Evolutionary conservation across 2,888 invertebrate species (phyloP).

Genomic region (Drosophila nr. medialis): DNA sequence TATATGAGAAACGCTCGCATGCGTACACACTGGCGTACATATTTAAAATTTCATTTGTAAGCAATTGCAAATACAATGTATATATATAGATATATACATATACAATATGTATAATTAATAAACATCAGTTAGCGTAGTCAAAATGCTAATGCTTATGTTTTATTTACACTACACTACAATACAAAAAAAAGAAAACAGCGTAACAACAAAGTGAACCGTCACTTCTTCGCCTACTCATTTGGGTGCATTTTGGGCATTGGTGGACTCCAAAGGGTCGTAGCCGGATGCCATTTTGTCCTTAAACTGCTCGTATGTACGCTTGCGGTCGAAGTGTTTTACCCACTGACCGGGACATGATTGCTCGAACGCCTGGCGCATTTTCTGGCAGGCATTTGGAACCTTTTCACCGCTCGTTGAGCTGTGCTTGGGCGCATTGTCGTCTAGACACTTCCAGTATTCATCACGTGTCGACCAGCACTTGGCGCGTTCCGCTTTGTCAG

Average conservation of each 20-base stretch:
- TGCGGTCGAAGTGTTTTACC: constrained; percentile 97
- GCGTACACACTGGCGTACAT: constrained; percentile 1
- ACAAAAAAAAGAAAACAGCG: constrained; percentile 47
- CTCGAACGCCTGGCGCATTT: constrained; percentile 91
- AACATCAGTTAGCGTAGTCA: constrained; percentile 13
- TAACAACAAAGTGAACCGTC: constrained; percentile 31
- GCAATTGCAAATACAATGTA: background rate
- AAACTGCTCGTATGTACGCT: constrained; percentile 93
- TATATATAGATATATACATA: background rate
- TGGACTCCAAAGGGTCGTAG: constrained; percentile 89
- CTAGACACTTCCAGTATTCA: constrained; percentile 95
- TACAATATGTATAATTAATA: background rate
- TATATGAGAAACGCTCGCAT: background rate
- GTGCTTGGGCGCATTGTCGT: constrained; percentile 87
- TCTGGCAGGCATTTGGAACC: constrained; percentile 87
- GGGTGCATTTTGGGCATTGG: constrained; percentile 27
- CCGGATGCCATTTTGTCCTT: constrained; percentile 95
- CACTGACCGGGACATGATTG: constrained; percentile 92
- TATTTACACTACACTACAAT: constrained; percentile 60
- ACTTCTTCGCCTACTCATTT: constrained; percentile 38
- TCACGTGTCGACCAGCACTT: constrained; percentile 95
- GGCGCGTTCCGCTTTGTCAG: constrained; percentile 91
- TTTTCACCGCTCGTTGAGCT: constrained; percentile 86
- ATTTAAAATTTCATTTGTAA: background rate
- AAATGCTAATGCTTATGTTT: constrained; percentile 36